Evolutionary conservation across 1,140 invertebrate species (phyloP), one percentile per base, ranked within the genome.

Genomic region (Procambarus virginalis): DNA sequence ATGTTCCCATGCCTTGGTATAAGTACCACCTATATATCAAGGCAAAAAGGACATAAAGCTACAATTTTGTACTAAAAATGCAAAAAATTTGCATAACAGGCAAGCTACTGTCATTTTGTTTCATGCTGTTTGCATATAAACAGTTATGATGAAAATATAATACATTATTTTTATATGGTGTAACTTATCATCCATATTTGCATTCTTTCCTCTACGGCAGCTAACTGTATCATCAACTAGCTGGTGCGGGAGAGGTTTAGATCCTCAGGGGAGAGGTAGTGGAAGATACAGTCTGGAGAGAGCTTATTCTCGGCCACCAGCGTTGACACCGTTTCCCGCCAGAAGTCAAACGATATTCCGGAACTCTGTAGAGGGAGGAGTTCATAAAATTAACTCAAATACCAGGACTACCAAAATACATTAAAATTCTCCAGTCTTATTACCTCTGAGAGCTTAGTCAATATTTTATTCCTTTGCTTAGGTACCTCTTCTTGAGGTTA

Each of bases 251-350:
- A 84, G 14, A 84, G 58, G 17, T 22, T 79, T 10, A 90, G 76
- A 34, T 90, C 88, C 51, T 90, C 88, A 34, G 88, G 88, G 8
- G 88, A 84, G 55, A 90, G 60, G 88, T 90, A 90, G 58, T 90
- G 88, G 88, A 68, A 90, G 58, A 90, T 90, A 55, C 88, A 90
- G 55, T 90, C 88, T 51, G 88, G 88, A 10, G 88, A 84, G 20
- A 90, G 82, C 49, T 84, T 84, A 22, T 90, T 90, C n/a, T 90
- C 88, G 3, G 88, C 88, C 48, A 90, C 88, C n/a, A 90, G 60
- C 2, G 88, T 90, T 79, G 88, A 34, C 17, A 90, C 88, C 22
- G 88, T 90, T 68, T 90, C 88, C n/a, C 88, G 88, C 88, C 88
- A 90, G 55, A 90, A 90, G 55, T 90, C 88, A 73, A 90, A 90